A percentile compares a stretch with the other conserved stretches of the same genome.
phyloP scores from a whole-genome alignment of 1,140 invertebrate genomes.

The Telenomus remus region DNA sequence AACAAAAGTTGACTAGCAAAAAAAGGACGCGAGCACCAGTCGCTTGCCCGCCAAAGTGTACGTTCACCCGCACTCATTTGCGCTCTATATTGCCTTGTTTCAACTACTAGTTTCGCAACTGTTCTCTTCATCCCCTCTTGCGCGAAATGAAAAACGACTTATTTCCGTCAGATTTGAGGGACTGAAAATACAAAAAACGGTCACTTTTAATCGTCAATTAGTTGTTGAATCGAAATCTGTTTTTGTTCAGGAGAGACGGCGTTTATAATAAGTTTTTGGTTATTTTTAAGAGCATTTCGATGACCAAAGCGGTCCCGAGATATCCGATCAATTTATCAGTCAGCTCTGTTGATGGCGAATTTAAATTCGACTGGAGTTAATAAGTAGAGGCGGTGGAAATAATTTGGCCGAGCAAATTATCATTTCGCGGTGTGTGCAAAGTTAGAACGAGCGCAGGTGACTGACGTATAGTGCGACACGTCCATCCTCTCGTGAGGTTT shows the following conservation, averaged over 20 bases:
- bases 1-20: slow-evolving; percentile 38
- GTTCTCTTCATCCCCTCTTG: slow-evolving; percentile 2
- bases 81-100: slow-evolving; percentile 25
- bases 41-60: slow-evolving; percentile 30
- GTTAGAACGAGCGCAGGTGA: slow-evolving; percentile 52
- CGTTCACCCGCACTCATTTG: slow-evolving; percentile 28
- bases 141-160: not conserved
- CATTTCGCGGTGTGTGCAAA: slow-evolving; percentile 35
- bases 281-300: too few species aligned
- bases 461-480: slow-evolving; percentile 61
- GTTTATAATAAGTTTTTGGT: too few species aligned
- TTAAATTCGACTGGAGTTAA: slow-evolving; percentile 7
- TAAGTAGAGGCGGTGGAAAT: slow-evolving; percentile 34
- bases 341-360: not conserved
- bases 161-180: slow-evolving; percentile 9
- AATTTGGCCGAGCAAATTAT: slow-evolving; percentile 51
- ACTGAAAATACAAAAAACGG: too few species aligned
- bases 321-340: slow-evolving; percentile 1
- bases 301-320: slow-evolving; percentile 1
- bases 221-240: too few species aligned
- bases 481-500: slow-evolving; percentile 66
- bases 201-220: too few species aligned
- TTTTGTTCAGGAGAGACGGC: too few species aligned
- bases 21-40: slow-evolving; percentile 26
- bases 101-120: slow-evolving; percentile 40